Base-by-base conservation (phyloP, 2,888 invertebrate genomes). In the Tetheella fluctuosa region DNA sequence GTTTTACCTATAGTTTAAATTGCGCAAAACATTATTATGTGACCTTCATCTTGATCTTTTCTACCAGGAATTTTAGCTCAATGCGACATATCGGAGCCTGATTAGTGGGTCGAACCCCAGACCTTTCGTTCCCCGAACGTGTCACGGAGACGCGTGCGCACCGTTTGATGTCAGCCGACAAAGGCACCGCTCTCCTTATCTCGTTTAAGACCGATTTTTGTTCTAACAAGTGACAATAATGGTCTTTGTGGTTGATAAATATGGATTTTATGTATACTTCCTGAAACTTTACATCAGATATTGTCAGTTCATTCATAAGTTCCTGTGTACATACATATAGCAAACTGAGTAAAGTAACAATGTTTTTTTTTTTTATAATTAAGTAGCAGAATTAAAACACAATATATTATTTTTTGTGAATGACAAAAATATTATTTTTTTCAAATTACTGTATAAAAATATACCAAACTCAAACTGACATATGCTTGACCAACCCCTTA, bases 191-290 rank as follows among this genome's bases (percentile, higher is more conserved):
- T 60, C 70, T 78, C 64, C 86, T 91, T 90, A 91, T 91, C 91
- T 91, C 80, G 80, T 70, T 79, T 79, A 80, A 83, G 86, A 82
- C 83, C 84, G 85, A 86, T 89, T 91, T 87, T 89, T 88, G 87
- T 88, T 82, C 83, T 80, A 84, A 84, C 88, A 82, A 86, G 85
- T 88, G 89, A 89, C 89, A 89, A 89, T 89, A 90, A 89, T 86
- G 85, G 84, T 84, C 88, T 89, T 88, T 90, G 87, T 86, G 77
- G 85, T 84, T 79, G 83, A 87, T 86, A 90, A 88, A 88, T 85
- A 89, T 83, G 75, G 79, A 73, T 80, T 84, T 84, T 79, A 48
- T 72, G 74, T 77, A 67, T 74, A 83, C 80, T 84, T 85, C 81
- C 81, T 80, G 70, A 77, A 69, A 68, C 64, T 64, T 55, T 67